Percentiles rank a stretch among this genome's conserved stretches.
Evolutionary conservation across 2,113 vertebrate genomes (phyloP).

Genomic region (Caracal caracal): DNA sequence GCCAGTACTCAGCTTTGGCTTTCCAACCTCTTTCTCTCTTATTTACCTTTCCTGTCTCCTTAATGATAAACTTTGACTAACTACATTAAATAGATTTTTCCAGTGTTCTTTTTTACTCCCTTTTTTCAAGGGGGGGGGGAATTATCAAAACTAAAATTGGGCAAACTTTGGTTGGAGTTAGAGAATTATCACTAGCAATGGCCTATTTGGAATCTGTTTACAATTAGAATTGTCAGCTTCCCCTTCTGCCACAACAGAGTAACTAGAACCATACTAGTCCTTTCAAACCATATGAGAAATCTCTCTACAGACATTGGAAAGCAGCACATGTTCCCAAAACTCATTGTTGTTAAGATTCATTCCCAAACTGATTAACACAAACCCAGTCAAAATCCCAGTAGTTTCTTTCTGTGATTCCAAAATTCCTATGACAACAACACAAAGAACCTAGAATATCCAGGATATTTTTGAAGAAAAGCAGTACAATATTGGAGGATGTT

Average conservation of each 20-base stretch:
- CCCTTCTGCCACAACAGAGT: neutral
- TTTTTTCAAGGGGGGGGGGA: neutral
- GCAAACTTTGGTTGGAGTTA: neutral
- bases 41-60: neutral
- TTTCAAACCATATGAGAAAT: neutral
- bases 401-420: neutral
- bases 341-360: neutral
- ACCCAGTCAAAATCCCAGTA: neutral
- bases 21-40: neutral
- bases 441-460: neutral
- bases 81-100: neutral
- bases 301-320: neutral
- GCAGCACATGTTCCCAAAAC: slow-evolving; percentile 4
- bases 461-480: neutral
- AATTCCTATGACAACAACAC: neutral
- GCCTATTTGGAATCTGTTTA: neutral
- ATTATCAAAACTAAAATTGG: neutral
- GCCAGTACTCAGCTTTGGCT: neutral
- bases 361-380: neutral
- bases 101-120: neutral
- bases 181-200: neutral
- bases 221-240: neutral
- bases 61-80: neutral
- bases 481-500: neutral
- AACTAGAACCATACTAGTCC: neutral